Evolutionary conservation across 2,888 invertebrate genomes (phyloP), one percentile per base, ranked within the genome.

Genomic region (Netelia fuscicornis): DNA sequence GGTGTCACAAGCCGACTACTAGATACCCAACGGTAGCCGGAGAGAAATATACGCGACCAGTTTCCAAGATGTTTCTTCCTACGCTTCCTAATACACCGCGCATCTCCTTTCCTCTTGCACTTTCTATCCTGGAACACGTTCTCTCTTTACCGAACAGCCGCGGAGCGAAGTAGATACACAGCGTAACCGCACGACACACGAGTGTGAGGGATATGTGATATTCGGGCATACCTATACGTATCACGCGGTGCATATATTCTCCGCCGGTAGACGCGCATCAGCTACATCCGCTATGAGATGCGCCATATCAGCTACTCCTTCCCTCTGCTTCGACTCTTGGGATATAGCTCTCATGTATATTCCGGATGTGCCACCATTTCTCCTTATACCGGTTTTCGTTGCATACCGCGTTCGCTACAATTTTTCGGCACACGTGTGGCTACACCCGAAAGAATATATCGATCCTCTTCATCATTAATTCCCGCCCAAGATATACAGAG

Each of bases 401-500:
- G 52, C 60, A 81, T 62, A 60, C 64, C 44, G 62, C 54, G 42
- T 58, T 48, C 23, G 71, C n/a, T 23, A 23, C 72, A 81, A 23
- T 70, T 64, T 52, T 65, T 56, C 30, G 23, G 65, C 37, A 37
- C 72, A 70, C 68, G 81, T 70, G 77, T 78, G 44, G 58, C 65
- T 52, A 42, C 37, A 64, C n/a, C 70, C 10, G 64, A 54, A 52
- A 52, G 56, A 20, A 78, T 64, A 70, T 70, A 81, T 81, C 81
- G 81, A 78, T 65, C 60, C 67, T 44, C 74, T 70, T 82, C 70
- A 79, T 71, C 70, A 71, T 84, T 80, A 74, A 80, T 74, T 65
- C 48, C 65, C 48, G 2, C 58, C 2, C 17, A 58, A 67, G 67
- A 80, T 74, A 80, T 65, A 20, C 37, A 10, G 5, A 10, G 17